A percentile compares a stretch with the other conserved stretches of the same genome.
phyloP scores from a whole-genome alignment of 2,113 vertebrate species.

The Percopsis transmontana region DNA sequence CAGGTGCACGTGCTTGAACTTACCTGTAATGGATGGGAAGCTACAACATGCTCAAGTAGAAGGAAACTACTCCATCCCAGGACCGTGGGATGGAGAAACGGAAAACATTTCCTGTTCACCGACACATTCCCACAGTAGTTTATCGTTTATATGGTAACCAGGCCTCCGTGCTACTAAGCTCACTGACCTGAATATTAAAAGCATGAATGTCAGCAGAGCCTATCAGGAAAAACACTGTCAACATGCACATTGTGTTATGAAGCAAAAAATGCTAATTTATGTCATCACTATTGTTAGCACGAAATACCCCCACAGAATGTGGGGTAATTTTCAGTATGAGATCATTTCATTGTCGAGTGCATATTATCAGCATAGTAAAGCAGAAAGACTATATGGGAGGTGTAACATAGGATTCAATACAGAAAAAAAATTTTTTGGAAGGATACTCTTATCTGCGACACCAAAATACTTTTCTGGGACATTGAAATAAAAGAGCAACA shows the following conservation, averaged over 20 bases:
- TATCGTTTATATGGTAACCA: slow-evolving; percentile 27
- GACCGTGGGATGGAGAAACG: background rate
- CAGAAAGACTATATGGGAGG: background rate
- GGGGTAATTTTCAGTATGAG: slow-evolving; percentile 21
- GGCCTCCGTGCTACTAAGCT: slow-evolving; percentile 53
- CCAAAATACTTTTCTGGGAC: background rate
- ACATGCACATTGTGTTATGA: slow-evolving; percentile 64
- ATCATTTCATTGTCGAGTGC: background rate
- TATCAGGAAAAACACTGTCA: slow-evolving; percentile 53
- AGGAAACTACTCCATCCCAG: slow-evolving; percentile 8
- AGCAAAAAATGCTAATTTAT: slow-evolving; percentile 47
- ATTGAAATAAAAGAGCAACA: background rate
- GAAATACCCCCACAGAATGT: slow-evolving; percentile 18
- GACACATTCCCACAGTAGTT: slow-evolving; percentile 15
- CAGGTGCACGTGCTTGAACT: background rate
- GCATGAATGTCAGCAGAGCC: slow-evolving; percentile 59
- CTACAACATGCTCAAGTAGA: background rate
- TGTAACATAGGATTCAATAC: background rate
- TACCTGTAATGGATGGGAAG: background rate
- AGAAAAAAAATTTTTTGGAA: background rate
- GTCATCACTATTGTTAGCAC: slow-evolving; percentile 64
- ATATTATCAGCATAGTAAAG: background rate
- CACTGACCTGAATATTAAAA: slow-evolving; percentile 74
- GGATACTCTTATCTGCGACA: background rate
- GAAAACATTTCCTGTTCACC: slow-evolving; percentile 24